Evolutionary conservation across 2,888 invertebrate species (phyloP), one percentile per base, ranked within the genome.

Genomic region (Callinectes sapidus): DNA sequence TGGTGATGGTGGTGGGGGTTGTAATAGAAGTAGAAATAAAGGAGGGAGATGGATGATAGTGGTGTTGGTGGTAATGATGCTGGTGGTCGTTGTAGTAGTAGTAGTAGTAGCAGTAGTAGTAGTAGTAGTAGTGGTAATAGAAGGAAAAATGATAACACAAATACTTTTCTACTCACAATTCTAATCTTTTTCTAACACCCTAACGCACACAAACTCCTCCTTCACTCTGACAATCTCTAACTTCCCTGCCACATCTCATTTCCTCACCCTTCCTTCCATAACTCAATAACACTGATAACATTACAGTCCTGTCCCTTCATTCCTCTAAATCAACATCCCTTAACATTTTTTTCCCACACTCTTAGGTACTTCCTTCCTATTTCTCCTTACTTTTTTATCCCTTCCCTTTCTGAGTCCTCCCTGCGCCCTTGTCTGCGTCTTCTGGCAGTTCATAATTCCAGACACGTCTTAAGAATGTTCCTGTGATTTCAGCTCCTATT

Each of bases 31-130:
- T 71, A 71, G 71, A n/a, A 71, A 18, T 28, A 71, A 28, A 10
- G n/a, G 71, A n/a, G 28, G 71, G 10, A 71, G 71, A 3, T 18
- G 28, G 3, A n/a, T 71, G n/a, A n/a, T 28, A 71, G 28, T 71
- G n/a, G 71, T 71, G 18, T 18, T 71, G n/a, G 28, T 71, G 18
- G 71, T 71, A 8, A n/a, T 28, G n/a, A 28, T 71, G n/a, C 2
- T 71, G n/a, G 71, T 71, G 18, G 71, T 71, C 10, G 71, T 71
- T n/a, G 55, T 55, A 55, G 55, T 55, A 55, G 55, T 55, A 71
- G 71, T 71, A 71, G 71, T 71, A 71, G 71, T 71, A 71, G 3
- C 10, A 71, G 71, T 71, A 71, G 71, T 71, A 71, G 71, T 71
- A 71, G 71, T 71, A 71, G 71, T 71, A 71, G 18, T 61, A 61